Base-by-base conservation (phyloP, 1,140 invertebrate species). In the Stenopsyche tienmushanensis region DNA sequence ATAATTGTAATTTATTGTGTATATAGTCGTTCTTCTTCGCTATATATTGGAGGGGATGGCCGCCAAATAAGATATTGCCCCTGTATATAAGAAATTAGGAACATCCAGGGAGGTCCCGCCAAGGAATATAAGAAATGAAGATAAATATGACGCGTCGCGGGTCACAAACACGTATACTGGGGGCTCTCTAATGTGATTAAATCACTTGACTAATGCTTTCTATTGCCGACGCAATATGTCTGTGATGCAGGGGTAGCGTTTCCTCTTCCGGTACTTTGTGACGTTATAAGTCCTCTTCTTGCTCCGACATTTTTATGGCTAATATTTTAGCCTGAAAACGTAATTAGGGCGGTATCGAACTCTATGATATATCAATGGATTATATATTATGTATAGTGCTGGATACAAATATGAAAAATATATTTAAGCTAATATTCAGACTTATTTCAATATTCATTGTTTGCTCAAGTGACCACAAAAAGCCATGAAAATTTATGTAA, bases 151-250 rank as follows among this genome's bases (percentile, higher is more conserved):
- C 42, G 42, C 42, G 63, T 50, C 60, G 60, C 49, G 47, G 44
- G 47, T 49, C 67, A 60, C 62, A 57, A 18, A 47, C 39, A 60
- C 39, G 24, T 29, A 29, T 54, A 54, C 52, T 55, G 53, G 66
- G 50, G 52, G 52, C 63, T 63, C 63, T 60, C 55, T 69, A 69
- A 69, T 69, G 67, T 69, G 67, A 69, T 69, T 69, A 69, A 55
- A 65, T 57, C 67, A 60, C 63, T 52, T 65, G 63, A 69, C 67
- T 62, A 62, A 68, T 64, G 62, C 44, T 49, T 47, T 42, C 52
- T 45, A 60, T 60, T 18, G 57, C 41, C 42, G 7, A 21, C 9
- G 57, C 57, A 60, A 60, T 62, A 62, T 62, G 60, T 62, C 24
- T 52, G 47, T 5, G 44, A 18, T 29, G 23, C 15, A 25, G 57